Evolutionary conservation across 2,113 vertebrate genomes (phyloP).

Genomic region (Burhinus bistriatus): DNA sequence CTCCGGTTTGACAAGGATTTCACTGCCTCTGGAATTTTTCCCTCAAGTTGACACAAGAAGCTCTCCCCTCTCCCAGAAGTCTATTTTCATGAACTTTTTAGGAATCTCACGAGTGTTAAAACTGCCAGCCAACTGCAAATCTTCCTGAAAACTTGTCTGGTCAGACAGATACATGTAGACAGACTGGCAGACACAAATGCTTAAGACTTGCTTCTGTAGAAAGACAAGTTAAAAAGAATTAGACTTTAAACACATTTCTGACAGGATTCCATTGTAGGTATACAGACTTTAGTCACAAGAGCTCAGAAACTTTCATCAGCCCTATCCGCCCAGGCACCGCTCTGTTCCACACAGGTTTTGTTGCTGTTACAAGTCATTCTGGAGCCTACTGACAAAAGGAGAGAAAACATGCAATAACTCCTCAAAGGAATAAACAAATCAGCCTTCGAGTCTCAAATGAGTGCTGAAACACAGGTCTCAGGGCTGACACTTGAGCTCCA

Average conservation of each 20-base stretch:
- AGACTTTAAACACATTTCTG: slow-evolving; percentile 20
- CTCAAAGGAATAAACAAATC: slow-evolving; percentile 49
- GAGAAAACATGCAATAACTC: slow-evolving; percentile 12
- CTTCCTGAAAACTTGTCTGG: not conserved
- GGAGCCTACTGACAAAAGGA: not conserved
- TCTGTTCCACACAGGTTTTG: not conserved
- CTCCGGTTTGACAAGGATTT: not conserved
- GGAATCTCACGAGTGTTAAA: not conserved
- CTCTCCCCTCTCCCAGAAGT: not conserved
- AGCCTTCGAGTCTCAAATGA: not conserved
- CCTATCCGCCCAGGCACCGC: not conserved
- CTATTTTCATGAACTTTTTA: not conserved
- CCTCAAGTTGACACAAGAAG: not conserved
- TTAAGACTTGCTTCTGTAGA: not conserved
- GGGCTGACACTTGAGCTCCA: slow-evolving; percentile 46
- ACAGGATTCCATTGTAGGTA: slow-evolving; percentile 4
- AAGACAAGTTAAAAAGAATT: not conserved
- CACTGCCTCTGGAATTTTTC: not conserved
- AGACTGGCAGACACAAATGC: not conserved
- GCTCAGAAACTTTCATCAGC: not conserved
- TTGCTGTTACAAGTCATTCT: not conserved
- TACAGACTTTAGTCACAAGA: not conserved
- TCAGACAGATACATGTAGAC: not conserved
- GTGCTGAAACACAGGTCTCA: slow-evolving; percentile 23
- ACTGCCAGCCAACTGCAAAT: not conserved